Conservation (phyloP, 2,113 vertebrate species). For the Panthera leo region DNA sequence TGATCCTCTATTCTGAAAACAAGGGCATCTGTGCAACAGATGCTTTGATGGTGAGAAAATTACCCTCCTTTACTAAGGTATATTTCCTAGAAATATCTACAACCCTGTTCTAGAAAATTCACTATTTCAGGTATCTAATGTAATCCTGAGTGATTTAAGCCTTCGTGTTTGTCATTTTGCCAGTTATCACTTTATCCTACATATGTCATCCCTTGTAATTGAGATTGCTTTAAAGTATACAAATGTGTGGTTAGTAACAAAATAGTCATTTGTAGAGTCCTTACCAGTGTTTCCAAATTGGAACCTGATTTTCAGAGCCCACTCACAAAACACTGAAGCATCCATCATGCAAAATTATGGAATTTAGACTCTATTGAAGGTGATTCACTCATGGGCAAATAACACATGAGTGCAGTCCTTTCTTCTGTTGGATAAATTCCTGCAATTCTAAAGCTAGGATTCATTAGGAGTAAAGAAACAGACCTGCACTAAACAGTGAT, state of each 20-base stretch:
- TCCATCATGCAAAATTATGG: conserved; percentile 62
- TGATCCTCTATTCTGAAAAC: conserved; percentile 50
- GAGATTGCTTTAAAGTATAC: conserved; percentile 67
- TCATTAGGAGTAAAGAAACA: conserved; percentile 51
- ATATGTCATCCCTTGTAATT: conserved; percentile 37
- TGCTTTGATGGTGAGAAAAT: conserved; percentile 10
- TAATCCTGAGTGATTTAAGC: conserved; percentile 21
- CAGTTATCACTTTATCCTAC: conserved; percentile 39
- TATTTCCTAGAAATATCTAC: not conserved
- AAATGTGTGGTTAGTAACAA: conserved; percentile 34
- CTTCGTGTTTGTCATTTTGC: conserved; percentile 13
- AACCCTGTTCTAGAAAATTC: conserved; percentile 1
- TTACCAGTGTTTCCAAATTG: conserved; percentile 55
- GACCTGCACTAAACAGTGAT: not conserved
- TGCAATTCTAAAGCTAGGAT: conserved; percentile 9
- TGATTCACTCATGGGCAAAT: conserved; percentile 60
- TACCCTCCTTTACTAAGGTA: not conserved
- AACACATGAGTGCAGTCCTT: not conserved
- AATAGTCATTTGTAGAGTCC: conserved; percentile 27
- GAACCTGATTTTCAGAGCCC: conserved; percentile 53
- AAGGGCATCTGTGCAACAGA: not conserved
- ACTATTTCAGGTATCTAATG: conserved; percentile 32
- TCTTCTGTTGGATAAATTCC: conserved; percentile 48
- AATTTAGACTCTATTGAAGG: conserved; percentile 53
- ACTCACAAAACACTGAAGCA: conserved; percentile 52